Conservation (phyloP, 2,113 vertebrate genomes). For the Colossoma macropomum region DNA sequence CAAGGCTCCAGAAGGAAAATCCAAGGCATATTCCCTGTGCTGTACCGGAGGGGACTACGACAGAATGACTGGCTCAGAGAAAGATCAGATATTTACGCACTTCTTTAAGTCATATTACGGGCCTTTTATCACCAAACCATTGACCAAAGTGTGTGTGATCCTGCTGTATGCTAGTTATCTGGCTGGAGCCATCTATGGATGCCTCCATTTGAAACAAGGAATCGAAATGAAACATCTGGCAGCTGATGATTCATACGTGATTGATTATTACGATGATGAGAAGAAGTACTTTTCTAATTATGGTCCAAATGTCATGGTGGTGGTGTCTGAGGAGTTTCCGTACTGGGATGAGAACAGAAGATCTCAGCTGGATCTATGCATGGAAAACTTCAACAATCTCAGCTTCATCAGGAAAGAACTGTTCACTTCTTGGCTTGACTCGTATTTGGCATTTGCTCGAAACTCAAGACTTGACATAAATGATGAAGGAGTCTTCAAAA, state of each 20-base stretch:
- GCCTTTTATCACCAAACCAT: conserved; percentile 71
- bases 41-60: conserved; percentile 70
- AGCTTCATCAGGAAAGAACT: conserved; percentile 56
- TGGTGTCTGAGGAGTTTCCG: conserved; percentile 67
- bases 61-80: conserved; percentile 53
- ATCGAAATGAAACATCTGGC: conserved; percentile 77
- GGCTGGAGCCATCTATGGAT: conserved; percentile 73
- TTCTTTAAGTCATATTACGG: conserved; percentile 78
- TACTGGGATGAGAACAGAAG: conserved; percentile 75
- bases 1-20: background rate
- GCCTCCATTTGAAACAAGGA: conserved; percentile 71
- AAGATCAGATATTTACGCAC: conserved; percentile 61
- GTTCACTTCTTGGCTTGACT: conserved; percentile 73
- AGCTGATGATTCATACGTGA: conserved; percentile 72
- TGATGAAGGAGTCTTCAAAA: conserved; percentile 60
- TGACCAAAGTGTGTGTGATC: conserved; percentile 66
- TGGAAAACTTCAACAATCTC: conserved; percentile 65
- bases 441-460: conserved; percentile 63
- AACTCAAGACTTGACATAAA: conserved; percentile 54
- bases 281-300: conserved; percentile 74
- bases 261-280: conserved; percentile 70
- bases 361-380: conserved; percentile 61
- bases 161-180: conserved; percentile 71
- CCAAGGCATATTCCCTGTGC: conserved; percentile 60
- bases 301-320: conserved; percentile 76